Conservation (phyloP, 2,113 vertebrate species). For the Pontoporia blainvillei region DNA sequence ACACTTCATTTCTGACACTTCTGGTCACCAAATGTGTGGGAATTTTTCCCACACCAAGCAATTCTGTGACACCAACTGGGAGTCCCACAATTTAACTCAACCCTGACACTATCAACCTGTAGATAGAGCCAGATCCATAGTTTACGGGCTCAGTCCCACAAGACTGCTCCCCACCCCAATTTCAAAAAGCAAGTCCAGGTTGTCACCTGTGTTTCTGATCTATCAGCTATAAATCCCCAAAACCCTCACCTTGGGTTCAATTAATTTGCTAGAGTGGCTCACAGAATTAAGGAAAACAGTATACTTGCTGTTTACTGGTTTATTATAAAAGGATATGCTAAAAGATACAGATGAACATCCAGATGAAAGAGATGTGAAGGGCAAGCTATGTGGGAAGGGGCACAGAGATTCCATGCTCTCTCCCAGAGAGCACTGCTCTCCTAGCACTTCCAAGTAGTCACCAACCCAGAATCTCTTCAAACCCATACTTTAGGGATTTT, state of each 20-base stretch:
- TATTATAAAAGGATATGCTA: neutral
- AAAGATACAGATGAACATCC: neutral
- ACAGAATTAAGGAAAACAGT: neutral
- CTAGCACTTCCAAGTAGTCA: neutral
- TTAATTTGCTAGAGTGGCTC: neutral
- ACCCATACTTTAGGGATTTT: neutral
- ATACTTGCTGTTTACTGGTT: neutral
- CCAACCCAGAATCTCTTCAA: neutral
- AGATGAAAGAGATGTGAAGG: neutral
- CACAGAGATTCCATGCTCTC: neutral
- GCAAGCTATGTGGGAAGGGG: neutral
- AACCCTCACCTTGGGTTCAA: neutral
- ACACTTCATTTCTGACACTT: neutral
- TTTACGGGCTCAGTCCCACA: neutral
- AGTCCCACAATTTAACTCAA: neutral
- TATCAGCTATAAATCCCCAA: neutral
- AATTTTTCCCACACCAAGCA: neutral
- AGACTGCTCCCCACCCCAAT: neutral
- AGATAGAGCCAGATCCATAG: neutral
- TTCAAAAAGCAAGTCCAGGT: neutral
- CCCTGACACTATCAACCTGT: neutral
- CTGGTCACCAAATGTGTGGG: neutral
- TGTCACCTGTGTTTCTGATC: neutral
- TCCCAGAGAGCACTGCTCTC: neutral
- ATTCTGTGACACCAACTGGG: neutral